Base-by-base conservation (phyloP, 2,797 vertebrate species). In the Tragopan temminckii region DNA sequence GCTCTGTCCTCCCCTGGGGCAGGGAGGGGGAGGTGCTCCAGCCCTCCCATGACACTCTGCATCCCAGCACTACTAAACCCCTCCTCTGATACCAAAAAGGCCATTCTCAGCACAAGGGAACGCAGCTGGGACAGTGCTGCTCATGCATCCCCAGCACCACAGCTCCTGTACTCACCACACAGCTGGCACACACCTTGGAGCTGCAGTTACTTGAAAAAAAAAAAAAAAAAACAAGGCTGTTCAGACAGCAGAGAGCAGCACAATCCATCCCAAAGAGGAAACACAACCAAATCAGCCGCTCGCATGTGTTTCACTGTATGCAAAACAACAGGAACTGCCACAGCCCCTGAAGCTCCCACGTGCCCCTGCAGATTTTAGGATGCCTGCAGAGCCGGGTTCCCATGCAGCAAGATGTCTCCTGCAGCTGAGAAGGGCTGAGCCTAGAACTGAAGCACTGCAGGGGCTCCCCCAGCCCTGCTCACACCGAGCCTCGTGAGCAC, bases 101-200 rank as follows among this genome's bases (percentile, higher is more conserved):
- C 45, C 64, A 33, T 0, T 55, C 2, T 35, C 2, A 0, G 35
- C 61, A 48, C 2, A 0, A 45, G 25, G 13, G 8, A 63, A 62
- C 25, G 18, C 27, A 0, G 0, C 38, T 53, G 58, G 63, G 15
- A 9, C 27, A 5, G 0, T 46, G 38, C 50, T 81, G 69, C 52
- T 82, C 52, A 12, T 1, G 2, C 48, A 33, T 5, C 6, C 52
- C 42, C 62, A 1, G 5, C 0, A 2, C 35, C 53, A 38, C 76
- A 55, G 85, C 88, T 80, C 40, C 20, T 23, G 29, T 9, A 3
- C 62, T 31, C 8, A 55, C 62, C 40, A 42, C 38, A 33, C 8
- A 18, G 77, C 78, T 48, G 64, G 76, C 77, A 85, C 40, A 4
- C 40, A n/a, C 25, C 52, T 48, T 2, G 7, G 40, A 63, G 75